A percentile compares a stretch with the other conserved stretches of the same genome.
Evolutionary conservation across 1,140 invertebrate genomes (phyloP).

Genomic region (Homarus americanus): DNA sequence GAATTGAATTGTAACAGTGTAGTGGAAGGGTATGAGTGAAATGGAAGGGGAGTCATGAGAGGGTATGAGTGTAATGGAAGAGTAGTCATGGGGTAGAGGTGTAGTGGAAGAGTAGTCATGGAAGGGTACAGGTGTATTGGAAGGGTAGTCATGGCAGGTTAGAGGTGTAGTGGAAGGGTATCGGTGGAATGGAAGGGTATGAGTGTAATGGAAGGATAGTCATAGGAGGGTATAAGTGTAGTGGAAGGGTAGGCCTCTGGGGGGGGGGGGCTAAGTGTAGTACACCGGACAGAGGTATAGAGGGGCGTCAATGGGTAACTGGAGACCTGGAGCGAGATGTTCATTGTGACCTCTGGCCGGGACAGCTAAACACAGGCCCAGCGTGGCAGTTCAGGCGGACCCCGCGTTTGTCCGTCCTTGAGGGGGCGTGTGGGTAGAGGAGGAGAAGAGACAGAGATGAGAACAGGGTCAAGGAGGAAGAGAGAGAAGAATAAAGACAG

Average conservation of each 20-base stretch:
- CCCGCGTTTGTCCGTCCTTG: background rate
- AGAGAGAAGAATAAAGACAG: background rate
- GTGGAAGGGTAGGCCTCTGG: background rate
- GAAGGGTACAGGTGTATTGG: background rate
- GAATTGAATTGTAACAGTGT: background rate
- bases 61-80: background rate
- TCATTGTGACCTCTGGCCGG: slow-evolving; percentile 32
- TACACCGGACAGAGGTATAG: slow-evolving; percentile 14
- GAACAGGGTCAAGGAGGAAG: no score
- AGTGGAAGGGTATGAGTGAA: background rate
- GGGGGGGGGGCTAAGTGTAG: background rate
- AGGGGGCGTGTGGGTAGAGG: background rate
- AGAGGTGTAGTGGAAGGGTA: no score
- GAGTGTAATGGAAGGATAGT: background rate
- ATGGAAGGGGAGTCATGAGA: background rate
- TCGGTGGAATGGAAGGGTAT: slow-evolving; percentile 2
- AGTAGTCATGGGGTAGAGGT: background rate
- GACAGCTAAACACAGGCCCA: background rate
- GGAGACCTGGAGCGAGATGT: slow-evolving; percentile 9
- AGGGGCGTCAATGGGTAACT: slow-evolving; percentile 39
- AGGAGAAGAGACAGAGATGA: background rate
- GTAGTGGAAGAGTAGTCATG: background rate
- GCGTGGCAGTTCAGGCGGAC: background rate
- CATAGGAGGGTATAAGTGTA: background rate
- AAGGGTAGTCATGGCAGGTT: no score